These are phyloP conservation scores for Phycodurus eques DNA, from an alignment of 2,113 vertebrate species.

Conservation along the genomic window DNA sequence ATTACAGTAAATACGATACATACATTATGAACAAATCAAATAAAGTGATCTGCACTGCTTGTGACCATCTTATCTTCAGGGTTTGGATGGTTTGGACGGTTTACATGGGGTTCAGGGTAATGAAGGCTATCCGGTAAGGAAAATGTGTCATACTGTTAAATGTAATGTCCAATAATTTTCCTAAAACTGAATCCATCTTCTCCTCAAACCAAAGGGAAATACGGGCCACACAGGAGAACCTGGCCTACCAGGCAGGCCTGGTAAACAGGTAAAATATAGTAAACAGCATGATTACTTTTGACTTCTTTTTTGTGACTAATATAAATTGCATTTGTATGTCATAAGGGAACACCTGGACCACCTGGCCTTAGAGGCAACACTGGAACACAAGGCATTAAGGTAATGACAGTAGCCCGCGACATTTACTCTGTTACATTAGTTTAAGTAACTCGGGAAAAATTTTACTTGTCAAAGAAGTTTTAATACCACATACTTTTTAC, in stretches of 20 bases:
- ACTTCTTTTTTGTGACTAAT: not conserved
- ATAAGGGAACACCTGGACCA: conserved; percentile 62
- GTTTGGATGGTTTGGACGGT: conserved; percentile 66
- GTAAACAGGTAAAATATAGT: conserved; percentile 56
- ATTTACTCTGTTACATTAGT: too few relatives aligned
- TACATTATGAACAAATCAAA: not conserved
- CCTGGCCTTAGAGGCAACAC: conserved; percentile 56
- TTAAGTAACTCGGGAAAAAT: too few relatives aligned
- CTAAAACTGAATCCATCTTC: not conserved
- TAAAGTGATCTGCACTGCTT: not conserved
- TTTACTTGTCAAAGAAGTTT: too few relatives aligned
- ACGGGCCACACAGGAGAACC: conserved; percentile 58
- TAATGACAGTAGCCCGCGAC: conserved; percentile 11
- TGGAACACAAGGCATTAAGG: conserved; percentile 64
- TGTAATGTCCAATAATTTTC: not conserved
- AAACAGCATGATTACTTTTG: not conserved
- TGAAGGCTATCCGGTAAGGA: conserved; percentile 71
- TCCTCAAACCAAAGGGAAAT: conserved; percentile 57
- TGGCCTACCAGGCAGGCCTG: conserved; percentile 55
- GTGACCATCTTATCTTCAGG: conserved; percentile 53
- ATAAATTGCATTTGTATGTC: conserved; percentile 6
- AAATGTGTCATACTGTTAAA: not conserved
- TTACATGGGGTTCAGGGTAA: conserved; percentile 76
- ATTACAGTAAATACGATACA: not conserved
- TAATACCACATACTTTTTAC: too few relatives aligned